Evolutionary conservation across 1,140 invertebrate species (phyloP).

Genomic region (Aphis craccivora): DNA sequence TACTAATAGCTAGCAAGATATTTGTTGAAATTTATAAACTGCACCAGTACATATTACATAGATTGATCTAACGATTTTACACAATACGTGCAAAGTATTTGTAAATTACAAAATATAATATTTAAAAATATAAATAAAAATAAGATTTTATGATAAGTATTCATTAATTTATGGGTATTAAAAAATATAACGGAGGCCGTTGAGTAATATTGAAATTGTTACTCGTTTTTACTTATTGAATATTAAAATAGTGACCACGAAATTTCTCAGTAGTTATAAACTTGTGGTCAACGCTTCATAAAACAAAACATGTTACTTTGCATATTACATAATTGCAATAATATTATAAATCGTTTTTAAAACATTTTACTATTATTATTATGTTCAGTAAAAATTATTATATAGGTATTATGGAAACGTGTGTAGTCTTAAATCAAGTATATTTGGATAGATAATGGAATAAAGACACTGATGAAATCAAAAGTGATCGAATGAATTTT

Average conservation of each 20-base stretch:
- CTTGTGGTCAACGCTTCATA: background rate
- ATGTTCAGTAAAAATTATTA: background rate
- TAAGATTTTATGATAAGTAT: too few relatives aligned
- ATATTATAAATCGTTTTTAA: background rate
- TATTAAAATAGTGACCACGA: background rate
- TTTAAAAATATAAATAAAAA: background rate
- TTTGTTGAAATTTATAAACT: background rate
- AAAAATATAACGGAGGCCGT: background rate
- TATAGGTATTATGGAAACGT: background rate
- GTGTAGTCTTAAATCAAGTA: background rate
- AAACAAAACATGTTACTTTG: background rate
- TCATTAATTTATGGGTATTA: background rate
- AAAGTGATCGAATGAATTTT: background rate
- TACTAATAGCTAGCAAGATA: background rate
- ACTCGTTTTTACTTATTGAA: background rate
- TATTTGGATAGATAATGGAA: background rate
- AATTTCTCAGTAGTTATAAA: background rate
- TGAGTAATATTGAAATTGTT: too few relatives aligned
- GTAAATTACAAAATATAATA: background rate
- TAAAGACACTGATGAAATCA: background rate
- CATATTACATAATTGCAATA: background rate
- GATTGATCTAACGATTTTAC: background rate
- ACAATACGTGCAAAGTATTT: background rate
- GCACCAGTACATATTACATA: background rate
- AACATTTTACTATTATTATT: background rate